These are phyloP conservation scores for Phylloscopus trochiloides DNA, from an alignment of 2,113 vertebrate genomes.

Conservation along the genomic window DNA sequence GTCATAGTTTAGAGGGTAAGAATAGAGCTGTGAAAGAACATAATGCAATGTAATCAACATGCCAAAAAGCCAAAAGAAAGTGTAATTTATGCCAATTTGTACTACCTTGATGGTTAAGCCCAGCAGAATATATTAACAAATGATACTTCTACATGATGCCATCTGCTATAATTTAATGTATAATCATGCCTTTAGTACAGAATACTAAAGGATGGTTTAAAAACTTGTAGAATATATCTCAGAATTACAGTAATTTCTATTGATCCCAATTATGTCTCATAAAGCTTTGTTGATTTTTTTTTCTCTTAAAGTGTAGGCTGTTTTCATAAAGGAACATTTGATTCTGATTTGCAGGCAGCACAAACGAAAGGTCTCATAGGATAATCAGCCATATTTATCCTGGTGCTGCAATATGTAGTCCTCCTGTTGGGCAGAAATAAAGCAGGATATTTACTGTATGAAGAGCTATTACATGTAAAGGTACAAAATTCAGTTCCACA, in stretches of 20 bases:
- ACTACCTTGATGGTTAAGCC: constrained; percentile 28
- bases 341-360: not conserved
- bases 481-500: not conserved
- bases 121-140: constrained; percentile 42
- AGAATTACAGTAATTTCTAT: constrained; percentile 32
- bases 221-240: not conserved
- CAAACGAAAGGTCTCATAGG: not conserved
- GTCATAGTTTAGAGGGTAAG: not conserved
- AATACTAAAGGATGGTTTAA: constrained; percentile 3
- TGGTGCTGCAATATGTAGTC: not conserved
- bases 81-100: constrained; percentile 32
- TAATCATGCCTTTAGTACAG: constrained; percentile 17
- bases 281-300: not conserved
- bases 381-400: not conserved
- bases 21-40: not conserved
- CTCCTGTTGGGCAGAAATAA: not conserved
- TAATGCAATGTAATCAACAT: not conserved
- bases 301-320: not conserved
- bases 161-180: constrained; percentile 43
- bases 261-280: constrained; percentile 15
- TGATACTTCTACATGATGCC: constrained; percentile 6
- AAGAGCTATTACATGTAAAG: not conserved
- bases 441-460: not conserved
- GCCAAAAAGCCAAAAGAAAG: constrained; percentile 30
- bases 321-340: not conserved